These are phyloP conservation scores for Penaeus chinensis DNA, from an alignment of 1,140 invertebrate genomes.

Conservation along the genomic window DNA sequence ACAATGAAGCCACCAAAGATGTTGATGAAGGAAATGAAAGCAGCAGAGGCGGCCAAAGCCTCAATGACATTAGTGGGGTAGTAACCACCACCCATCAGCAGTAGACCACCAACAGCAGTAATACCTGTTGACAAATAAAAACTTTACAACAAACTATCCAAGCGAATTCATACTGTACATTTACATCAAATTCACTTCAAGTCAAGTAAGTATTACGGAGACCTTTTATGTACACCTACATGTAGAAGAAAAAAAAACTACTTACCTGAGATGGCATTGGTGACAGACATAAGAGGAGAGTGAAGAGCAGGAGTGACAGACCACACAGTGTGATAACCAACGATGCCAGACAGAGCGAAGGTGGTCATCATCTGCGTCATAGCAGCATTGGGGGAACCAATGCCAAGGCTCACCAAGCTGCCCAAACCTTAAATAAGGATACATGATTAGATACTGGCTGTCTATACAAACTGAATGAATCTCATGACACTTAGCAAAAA, in stretches of 20 bases:
- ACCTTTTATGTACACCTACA: neutral
- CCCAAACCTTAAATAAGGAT: slow-evolving; percentile 73
- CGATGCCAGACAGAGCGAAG: slow-evolving; percentile 84
- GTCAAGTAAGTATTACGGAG: too few relatives aligned
- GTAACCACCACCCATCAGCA: slow-evolving; percentile 84
- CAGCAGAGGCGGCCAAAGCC: slow-evolving; percentile 81
- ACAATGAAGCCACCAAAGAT: slow-evolving; percentile 92
- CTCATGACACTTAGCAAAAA: neutral
- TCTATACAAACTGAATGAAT: too few relatives aligned
- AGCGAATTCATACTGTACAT: neutral
- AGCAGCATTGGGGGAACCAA: slow-evolving; percentile 81
- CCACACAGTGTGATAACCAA: slow-evolving; percentile 93
- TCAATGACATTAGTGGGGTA: slow-evolving; percentile 78
- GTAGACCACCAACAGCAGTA: slow-evolving; percentile 87
- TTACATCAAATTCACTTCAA: neutral
- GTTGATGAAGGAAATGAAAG: slow-evolving; percentile 90
- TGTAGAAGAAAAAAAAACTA: neutral
- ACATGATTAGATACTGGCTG: too few relatives aligned
- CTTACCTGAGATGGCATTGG: slow-evolving; percentile 87
- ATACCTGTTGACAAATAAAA: slow-evolving; percentile 76
- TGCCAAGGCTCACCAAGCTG: slow-evolving; percentile 78
- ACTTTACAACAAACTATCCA: too few relatives aligned
- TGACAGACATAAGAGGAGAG: slow-evolving; percentile 93
- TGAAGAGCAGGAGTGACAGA: slow-evolving; percentile 90
- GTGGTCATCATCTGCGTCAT: slow-evolving; percentile 91